Conservation (phyloP, 1,140 invertebrate species). For the Magallana ariakensis region DNA sequence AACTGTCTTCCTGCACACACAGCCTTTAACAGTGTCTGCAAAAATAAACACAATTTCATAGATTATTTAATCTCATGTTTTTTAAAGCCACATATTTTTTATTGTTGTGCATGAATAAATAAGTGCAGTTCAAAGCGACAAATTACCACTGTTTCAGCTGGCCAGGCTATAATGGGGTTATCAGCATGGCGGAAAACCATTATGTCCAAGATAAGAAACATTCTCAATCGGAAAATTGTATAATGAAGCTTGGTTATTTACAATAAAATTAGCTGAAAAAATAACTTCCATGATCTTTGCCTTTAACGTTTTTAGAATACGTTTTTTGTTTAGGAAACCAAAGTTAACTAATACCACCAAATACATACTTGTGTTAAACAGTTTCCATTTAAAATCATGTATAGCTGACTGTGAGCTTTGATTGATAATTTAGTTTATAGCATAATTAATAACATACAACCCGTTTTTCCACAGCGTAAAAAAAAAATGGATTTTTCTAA, state of each 20-base stretch:
- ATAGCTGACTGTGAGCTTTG: too few species aligned
- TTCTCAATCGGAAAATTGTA: slow-evolving; percentile 2
- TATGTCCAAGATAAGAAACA: not conserved
- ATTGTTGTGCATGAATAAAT: not conserved
- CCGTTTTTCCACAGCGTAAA: too few species aligned
- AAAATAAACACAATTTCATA: not conserved
- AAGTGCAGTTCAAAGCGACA: slow-evolving; percentile 4
- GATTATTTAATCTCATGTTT: not conserved
- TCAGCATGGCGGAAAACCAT: not conserved
- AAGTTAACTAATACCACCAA: too few species aligned
- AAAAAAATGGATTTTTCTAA: too few species aligned
- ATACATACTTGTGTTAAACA: too few species aligned
- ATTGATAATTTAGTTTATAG: too few species aligned
- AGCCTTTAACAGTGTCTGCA: slow-evolving; percentile 66
- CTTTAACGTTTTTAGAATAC: not conserved
- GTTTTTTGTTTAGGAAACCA: not conserved
- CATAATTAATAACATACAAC: too few species aligned
- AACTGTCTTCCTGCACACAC: slow-evolving; percentile 64
- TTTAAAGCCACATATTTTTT: slow-evolving; percentile 8
- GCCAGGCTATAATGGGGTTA: not conserved
- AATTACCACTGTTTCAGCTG: not conserved
- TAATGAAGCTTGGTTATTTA: not conserved
- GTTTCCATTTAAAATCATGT: too few species aligned
- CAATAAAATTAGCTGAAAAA: not conserved
- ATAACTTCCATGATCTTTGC: not conserved